phyloP scores from a whole-genome alignment of 2,113 vertebrate species.

The Alethe castanea region DNA sequence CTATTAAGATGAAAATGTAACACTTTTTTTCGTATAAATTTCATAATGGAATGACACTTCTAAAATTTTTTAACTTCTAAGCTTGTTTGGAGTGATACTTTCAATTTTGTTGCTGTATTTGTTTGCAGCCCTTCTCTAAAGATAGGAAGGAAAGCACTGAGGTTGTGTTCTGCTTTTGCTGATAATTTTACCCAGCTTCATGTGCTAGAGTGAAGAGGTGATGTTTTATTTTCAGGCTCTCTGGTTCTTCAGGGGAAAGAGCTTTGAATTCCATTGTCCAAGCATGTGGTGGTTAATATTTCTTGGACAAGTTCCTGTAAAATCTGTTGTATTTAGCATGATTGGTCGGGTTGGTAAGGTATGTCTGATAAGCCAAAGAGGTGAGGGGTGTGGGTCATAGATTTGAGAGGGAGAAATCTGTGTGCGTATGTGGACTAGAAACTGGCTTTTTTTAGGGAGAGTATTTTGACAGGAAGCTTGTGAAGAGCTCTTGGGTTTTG shows the following conservation, averaged over 20 bases:
- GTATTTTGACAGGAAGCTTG: neutral
- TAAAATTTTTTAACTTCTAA: neutral
- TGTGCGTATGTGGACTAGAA: neutral
- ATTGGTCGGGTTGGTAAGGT: neutral
- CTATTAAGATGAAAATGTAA: neutral
- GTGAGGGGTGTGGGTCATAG: neutral
- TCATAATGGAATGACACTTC: neutral
- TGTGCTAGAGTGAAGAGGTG: neutral
- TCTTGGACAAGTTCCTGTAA: neutral
- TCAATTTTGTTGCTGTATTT: neutral
- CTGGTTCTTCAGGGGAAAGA: neutral
- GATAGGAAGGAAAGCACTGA: neutral
- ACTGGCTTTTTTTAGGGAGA: neutral
- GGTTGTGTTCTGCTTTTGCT: neutral
- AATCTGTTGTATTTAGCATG: neutral
- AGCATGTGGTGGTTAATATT: neutral
- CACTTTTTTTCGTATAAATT: accelerated
- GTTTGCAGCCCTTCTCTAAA: neutral
- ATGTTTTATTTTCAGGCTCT: neutral
- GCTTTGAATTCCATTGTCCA: neutral
- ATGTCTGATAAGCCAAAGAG: neutral
- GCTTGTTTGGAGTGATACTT: neutral
- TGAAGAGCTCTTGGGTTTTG: neutral
- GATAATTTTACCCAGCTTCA: neutral
- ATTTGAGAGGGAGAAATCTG: neutral